Evolutionary conservation across 2,888 invertebrate species (phyloP), one percentile per base, ranked within the genome.

Genomic region (Chouioia cunea): DNA sequence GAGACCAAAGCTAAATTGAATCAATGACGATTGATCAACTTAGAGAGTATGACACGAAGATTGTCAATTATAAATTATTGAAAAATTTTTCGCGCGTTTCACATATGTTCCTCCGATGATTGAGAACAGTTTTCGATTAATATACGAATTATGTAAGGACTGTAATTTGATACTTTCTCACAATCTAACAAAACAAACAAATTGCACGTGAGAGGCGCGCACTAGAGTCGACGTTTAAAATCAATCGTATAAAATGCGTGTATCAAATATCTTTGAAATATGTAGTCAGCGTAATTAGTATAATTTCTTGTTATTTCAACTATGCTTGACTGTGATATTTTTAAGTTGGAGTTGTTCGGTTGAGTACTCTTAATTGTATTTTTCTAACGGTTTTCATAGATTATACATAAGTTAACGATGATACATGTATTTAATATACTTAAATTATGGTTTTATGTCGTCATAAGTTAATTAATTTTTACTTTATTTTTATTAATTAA

Each of bases 271-370:
- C 52, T 60, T 53, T 43, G 16, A 60, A 57, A 62, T 52, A 68
- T 36, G 12, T 65, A 72, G 57, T 53, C 52, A 72, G 57, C 50
- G 56, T 68, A 48, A 65, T 62, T 68, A 59, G 43, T 73, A 65
- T 76, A 20, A 43, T 59, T 67, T 72, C 20, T 67, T 63, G 66
- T 68, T 65, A 53, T 53, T 65, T 66, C 62, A 69, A 65, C 46
- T 71, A 73, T 74, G 67, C 71, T 75, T 74, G 71, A 75, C 77
- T 76, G 76, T 76, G 77, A 77, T 77, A 76, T 65, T 46, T 66
- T 70, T 63, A 69, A 50, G 58, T 54, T 12, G 12, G 36, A 36
- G 10, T 36, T 36, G 1, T 36, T 36, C 10, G 6, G 6, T 36
- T 36, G 4, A 36, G 36, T 36, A 36, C 36, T 36, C 12, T 36